Percentiles rank a stretch among this genome's conserved stretches.
These are phyloP conservation scores for Eueides isabella DNA, from an alignment of 1,140 invertebrate species.

Conservation along the genomic window DNA sequence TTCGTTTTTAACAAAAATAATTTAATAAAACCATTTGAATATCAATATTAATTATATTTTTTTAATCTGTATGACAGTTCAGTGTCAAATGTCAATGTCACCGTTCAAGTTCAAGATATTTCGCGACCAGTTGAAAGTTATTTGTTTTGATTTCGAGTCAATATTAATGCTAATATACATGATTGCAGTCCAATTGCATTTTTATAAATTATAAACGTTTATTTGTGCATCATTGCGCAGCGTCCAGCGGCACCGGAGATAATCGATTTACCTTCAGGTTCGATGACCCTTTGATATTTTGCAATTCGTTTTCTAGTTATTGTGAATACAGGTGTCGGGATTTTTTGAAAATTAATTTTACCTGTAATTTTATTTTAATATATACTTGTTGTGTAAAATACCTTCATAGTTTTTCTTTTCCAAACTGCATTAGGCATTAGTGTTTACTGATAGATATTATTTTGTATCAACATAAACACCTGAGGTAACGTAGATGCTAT, in stretches of 20 bases:
- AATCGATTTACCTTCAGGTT: constrained; percentile 30
- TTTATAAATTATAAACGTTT: background rate
- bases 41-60: background rate
- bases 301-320: background rate
- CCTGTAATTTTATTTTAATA: background rate
- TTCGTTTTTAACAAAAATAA: no score
- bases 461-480: background rate
- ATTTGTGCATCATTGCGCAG: constrained; percentile 15
- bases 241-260: background rate
- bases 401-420: background rate
- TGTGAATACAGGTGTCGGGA: background rate
- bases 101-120: constrained; percentile 26
- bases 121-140: background rate
- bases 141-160: background rate
- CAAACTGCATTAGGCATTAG: background rate
- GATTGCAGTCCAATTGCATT: background rate
- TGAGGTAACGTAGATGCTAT: background rate
- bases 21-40: no score
- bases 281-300: constrained; percentile 26
- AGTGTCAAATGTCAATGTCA: constrained; percentile 25
- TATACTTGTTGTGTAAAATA: background rate
- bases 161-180: background rate
- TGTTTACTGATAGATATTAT: background rate
- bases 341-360: background rate
- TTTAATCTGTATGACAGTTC: constrained; percentile 6